Base-by-base conservation (phyloP, 2,113 vertebrate genomes). In the Xenopus borealis region DNA sequence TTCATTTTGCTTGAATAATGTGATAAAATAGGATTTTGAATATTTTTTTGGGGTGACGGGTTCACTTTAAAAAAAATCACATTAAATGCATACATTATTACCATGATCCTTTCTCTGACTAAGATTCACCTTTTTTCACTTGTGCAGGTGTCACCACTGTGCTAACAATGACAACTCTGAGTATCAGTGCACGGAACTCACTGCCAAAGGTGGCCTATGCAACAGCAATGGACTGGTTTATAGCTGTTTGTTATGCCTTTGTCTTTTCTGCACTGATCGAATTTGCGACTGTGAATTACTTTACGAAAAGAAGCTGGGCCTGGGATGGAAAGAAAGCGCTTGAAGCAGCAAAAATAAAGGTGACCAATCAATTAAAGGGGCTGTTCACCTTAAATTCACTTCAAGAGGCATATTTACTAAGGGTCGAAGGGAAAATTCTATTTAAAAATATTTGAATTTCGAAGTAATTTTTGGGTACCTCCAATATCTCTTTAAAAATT, bases 211-310 rank as follows among this genome's bases (percentile, higher is more conserved):
- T 99, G 87, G 96, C 96, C 9, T 99, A 99, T 0, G 97, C 97
- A 40, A 99, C 97, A 0, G 97, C 97, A 47, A 98, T 99, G 97
- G 97, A 99, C 89, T 99, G 97, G 97, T 99, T 98, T 83, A 99
- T 99, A 18, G 97, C 97, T 0, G 96, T 98, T 66, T 98, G 96
- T 84, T 98, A 99, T 1, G 95, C 95, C 58, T 98, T 99, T 12
- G 97, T 99, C 52, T 99, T 99, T 89, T 98, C 96, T 0, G 96
- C 96, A 2, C 87, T 99, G 74, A 98, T 98, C 33, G 97, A 99
- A 84, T 99, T 99, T 57, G 97, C 97, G 70, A 97, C 96, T 0
- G 97, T 99, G 67, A 99, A 98, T 89, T 98, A 98, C 84, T 99
- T 99, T 81, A 99, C 97, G 69, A 99, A 99, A 84, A 90, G 97